These are phyloP conservation scores for Entomobrya proxima DNA, from an alignment of 2,888 invertebrate species.

Conservation along the genomic window DNA sequence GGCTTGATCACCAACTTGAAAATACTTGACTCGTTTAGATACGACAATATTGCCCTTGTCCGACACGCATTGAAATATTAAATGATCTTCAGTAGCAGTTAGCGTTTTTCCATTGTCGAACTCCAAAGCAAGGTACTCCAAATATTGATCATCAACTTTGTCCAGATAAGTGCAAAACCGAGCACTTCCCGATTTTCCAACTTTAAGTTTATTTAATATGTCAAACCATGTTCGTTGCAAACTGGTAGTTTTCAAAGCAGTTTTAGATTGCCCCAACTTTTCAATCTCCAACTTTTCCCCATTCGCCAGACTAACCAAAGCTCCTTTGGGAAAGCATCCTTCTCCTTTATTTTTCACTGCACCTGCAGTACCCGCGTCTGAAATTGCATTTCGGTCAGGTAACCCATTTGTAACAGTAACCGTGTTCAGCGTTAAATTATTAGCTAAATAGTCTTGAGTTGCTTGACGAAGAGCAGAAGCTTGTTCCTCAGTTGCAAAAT, in stretches of 20 bases:
- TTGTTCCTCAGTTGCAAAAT: background rate
- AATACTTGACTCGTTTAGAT: slow-evolving; percentile 14
- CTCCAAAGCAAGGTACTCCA: slow-evolving; percentile 1
- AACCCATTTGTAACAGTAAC: background rate
- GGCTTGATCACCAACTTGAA: slow-evolving; percentile 11
- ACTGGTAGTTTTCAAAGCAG: background rate
- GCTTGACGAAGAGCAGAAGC: background rate
- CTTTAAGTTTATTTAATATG: background rate
- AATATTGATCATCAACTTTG: background rate
- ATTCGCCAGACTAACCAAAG: background rate
- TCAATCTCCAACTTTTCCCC: background rate
- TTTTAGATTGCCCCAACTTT: background rate
- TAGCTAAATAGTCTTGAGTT: background rate
- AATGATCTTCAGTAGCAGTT: slow-evolving; percentile 5
- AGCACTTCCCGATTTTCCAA: background rate
- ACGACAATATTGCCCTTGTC: background rate
- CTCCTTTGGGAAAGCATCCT: slow-evolving; percentile 47
- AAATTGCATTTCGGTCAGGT: background rate
- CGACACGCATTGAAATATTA: slow-evolving; percentile 24
- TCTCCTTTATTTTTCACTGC: background rate
- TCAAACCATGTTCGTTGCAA: background rate
- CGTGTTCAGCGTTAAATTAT: background rate
- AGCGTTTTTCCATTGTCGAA: slow-evolving; percentile 40
- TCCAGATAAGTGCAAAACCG: slow-evolving; percentile 40
- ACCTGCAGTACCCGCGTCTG: background rate